A percentile compares a stretch with the other conserved stretches of the same genome.
Evolutionary conservation across 2,113 vertebrate genomes (phyloP).

Genomic region (Embiotoca jacksoni): DNA sequence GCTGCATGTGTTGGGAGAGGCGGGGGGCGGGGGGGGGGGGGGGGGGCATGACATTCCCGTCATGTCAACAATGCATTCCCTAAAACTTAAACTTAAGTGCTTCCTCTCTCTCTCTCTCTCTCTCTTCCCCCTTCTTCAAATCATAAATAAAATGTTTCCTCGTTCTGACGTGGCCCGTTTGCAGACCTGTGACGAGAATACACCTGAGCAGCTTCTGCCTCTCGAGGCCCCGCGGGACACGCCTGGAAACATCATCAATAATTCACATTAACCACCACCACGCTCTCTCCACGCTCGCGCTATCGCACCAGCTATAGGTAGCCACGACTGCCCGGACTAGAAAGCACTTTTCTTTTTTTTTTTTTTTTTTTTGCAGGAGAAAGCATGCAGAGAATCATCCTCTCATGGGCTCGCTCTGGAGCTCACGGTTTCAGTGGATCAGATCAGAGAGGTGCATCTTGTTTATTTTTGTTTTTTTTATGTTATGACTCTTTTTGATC

Average conservation of each 20-base stretch:
- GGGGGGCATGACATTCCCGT: constrained; percentile 14
- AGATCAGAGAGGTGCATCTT: not conserved
- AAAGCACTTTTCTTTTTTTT: not conserved
- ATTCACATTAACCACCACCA: constrained; percentile 44
- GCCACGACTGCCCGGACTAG: not conserved
- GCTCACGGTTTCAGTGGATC: not conserved
- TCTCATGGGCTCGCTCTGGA: not conserved
- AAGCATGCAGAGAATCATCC: constrained; percentile 20
- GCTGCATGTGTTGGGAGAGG: not conserved
- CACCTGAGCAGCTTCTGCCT: constrained; percentile 8
- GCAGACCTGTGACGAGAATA: not conserved
- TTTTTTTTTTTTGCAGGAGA: not conserved
- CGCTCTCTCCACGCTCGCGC: not conserved
- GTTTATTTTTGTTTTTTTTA: not conserved
- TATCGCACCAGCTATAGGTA: not conserved
- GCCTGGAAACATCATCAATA: constrained; percentile 55
- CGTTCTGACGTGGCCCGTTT: not conserved
- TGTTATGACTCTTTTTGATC: not conserved
- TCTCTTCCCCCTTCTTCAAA: too few species aligned
- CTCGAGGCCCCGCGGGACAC: not conserved
- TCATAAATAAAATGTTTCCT: not conserved
- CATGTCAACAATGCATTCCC: not conserved
- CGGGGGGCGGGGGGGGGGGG: not conserved
- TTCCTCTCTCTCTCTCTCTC: too few species aligned
- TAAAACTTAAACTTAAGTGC: too few species aligned